Base-by-base conservation (phyloP, 2,888 invertebrate species). In the Chrysolina haemoptera region DNA sequence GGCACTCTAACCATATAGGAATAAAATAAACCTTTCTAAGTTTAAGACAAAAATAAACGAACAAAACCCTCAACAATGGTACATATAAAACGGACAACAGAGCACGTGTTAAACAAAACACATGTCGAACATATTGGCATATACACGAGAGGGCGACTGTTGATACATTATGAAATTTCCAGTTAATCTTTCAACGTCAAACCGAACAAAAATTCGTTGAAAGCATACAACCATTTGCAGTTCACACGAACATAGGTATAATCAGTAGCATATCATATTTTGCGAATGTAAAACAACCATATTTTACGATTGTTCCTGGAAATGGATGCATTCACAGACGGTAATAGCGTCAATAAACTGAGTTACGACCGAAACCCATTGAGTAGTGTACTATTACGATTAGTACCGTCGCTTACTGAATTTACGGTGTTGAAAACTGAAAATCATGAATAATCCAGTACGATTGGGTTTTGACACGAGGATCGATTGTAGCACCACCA, bases 351-450 rank as follows among this genome's bases (percentile, higher is more conserved):
- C 77, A 80, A 82, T 82, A 82, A 82, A 81, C 75, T 70, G 71
- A 76, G 77, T 84, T 85, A 85, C 79, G 84, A 82, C 81, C 83
- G 81, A 80, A 79, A 81, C 82, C 80, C 84, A 82, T 82, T 81
- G 83, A 79, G 77, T 79, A 78, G 80, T 76, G 77, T 83, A 20
- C 48, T 50, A 18, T 66, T 35, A 35, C 59, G 35, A 10, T 53
- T 59, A 59, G 59, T 59, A 27, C 59, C 8, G 59, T 59, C 27
- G 59, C 35, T 59, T 9, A 59, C n/a, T 14, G n/a, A 12, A 46
- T 14, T 46, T 46, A 46, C n/a, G 1, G 43, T 1, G 8, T 43
- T 14, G n/a, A 14, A 46, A 14, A n/a, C 1, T n/a, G 9, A 46
- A 35, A 35, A 35, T 0, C 8, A 35, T 35, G 1, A 27, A 27